These are phyloP conservation scores for Campylomormyrus numenius DNA, from an alignment of 2,113 vertebrate species.

Conservation along the genomic window DNA sequence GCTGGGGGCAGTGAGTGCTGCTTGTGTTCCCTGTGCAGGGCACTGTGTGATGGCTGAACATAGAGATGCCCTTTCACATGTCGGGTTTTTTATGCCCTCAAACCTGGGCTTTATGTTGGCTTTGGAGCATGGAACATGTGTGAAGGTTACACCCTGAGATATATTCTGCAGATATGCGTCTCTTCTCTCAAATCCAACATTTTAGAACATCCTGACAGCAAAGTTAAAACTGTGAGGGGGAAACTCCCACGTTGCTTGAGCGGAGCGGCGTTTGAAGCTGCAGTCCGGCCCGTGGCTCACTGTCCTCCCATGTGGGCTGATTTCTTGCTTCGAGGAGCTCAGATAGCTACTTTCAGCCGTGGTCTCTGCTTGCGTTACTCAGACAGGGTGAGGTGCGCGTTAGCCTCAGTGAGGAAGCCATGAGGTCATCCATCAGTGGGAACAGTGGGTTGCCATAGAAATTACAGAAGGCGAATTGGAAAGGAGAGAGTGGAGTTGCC, in stretches of 20 bases:
- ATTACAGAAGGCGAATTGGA: conserved; percentile 27
- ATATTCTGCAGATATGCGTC: not conserved
- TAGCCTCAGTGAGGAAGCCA: conserved; percentile 25
- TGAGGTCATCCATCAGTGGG: conserved; percentile 30
- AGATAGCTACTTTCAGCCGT: not conserved
- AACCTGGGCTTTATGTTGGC: not conserved
- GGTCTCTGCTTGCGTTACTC: conserved; percentile 10
- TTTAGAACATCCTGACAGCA: not conserved
- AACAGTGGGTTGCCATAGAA: conserved; percentile 49
- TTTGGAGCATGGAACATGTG: not conserved
- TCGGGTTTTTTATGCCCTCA: not conserved
- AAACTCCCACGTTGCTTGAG: not conserved
- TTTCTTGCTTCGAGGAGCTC: not conserved
- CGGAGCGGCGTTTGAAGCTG: not conserved
- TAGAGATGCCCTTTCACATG: not conserved
- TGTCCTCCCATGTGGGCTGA: not conserved
- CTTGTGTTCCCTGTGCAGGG: not conserved
- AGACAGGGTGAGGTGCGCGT: conserved; percentile 12
- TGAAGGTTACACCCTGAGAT: not conserved
- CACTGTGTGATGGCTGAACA: not conserved
- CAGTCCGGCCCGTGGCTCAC: not conserved
- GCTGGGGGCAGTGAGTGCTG: not conserved
- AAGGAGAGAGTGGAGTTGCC: conserved; percentile 31
- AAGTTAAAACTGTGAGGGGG: not conserved
- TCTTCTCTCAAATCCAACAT: not conserved